Evolutionary conservation across 1,140 invertebrate species (phyloP).

Genomic region (Saccostrea cuccullata): DNA sequence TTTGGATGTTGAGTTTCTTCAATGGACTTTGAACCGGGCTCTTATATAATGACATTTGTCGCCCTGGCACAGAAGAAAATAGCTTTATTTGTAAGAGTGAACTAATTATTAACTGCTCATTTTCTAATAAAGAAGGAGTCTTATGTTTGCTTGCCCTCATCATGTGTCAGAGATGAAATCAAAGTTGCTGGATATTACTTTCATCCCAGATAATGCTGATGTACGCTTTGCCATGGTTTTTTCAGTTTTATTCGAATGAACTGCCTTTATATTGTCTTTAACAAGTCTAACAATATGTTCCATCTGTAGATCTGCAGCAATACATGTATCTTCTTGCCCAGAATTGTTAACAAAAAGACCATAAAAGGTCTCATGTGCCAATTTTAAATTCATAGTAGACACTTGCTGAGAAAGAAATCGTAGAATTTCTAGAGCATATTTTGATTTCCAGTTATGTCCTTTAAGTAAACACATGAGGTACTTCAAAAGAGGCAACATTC

Average conservation of each 20-base stretch:
- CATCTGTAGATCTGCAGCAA: slow-evolving; percentile 35
- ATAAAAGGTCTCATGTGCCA: slow-evolving; percentile 38
- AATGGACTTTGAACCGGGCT: not conserved
- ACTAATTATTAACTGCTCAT: not conserved
- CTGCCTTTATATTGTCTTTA: slow-evolving; percentile 15
- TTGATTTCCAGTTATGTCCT: not conserved
- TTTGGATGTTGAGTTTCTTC: not conserved
- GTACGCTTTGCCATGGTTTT: slow-evolving; percentile 6
- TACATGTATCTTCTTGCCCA: not conserved
- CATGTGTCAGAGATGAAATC: not conserved
- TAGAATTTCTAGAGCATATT: slow-evolving; percentile 42
- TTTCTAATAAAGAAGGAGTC: not conserved
- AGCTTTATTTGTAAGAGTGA: not conserved
- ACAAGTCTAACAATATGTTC: slow-evolving; percentile 19
- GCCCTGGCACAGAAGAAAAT: not conserved
- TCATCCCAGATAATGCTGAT: not conserved
- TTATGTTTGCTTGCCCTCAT: not conserved
- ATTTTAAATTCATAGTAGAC: not conserved
- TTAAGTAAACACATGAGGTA: not conserved
- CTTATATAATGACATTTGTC: not conserved
- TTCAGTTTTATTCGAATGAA: slow-evolving; percentile 2
- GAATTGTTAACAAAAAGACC: slow-evolving; percentile 30
- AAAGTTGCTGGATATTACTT: not conserved
- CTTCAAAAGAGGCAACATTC: too few species aligned
- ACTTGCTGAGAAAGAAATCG: slow-evolving; percentile 21